Base-by-base conservation (phyloP, 2,113 vertebrate species). In the Orthonyx spaldingii region DNA sequence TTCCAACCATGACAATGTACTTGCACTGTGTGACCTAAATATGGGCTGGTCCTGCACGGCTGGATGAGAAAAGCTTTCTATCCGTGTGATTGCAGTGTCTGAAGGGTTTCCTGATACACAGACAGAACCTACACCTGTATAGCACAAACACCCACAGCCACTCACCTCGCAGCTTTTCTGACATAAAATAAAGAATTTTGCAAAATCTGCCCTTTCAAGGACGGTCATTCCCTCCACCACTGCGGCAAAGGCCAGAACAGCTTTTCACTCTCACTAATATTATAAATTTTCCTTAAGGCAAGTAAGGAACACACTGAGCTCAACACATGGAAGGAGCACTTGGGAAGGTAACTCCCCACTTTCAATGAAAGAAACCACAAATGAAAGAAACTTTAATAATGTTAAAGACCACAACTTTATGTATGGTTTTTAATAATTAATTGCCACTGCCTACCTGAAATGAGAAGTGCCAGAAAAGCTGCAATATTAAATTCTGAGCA, bases 1-100 rank as follows among this genome's bases (percentile, higher is more conserved):
- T 47, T 3, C 17, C 18, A 33, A 1, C 9, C 6, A 4, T 1
- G 7, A 23, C 2, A 7, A 13, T 10, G 7, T 1, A 1, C 7
- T 24, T 5, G 9, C 7, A 13, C 3, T 20, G 13, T 3, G 46
- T 0, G 1, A 9, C 22, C 23, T 21, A 5, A 44, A 5, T 0
- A n/a, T 0, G 1, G 9, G 3, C 27, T 56, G 55, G 3, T n/a
- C 21, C 57, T 7, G 8, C 10, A 0, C 0, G 5, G n/a, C 0
- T 49, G 28, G n/a, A 24, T 11, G 27, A 11, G 28, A 18, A 28
- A 24, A 52, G 41, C 6, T 66, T 26, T 2, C 7, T 0, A 4
- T 3, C 27, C 13, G 0, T 2, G 5, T 1, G 9, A 28, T 39
- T 49, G 10, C 19, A 4, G 15, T 6, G 16, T 11, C 37, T 30